Evolutionary conservation across 2,113 vertebrate species (phyloP).

Genomic region (Dunckerocampus dactyliophorus): DNA sequence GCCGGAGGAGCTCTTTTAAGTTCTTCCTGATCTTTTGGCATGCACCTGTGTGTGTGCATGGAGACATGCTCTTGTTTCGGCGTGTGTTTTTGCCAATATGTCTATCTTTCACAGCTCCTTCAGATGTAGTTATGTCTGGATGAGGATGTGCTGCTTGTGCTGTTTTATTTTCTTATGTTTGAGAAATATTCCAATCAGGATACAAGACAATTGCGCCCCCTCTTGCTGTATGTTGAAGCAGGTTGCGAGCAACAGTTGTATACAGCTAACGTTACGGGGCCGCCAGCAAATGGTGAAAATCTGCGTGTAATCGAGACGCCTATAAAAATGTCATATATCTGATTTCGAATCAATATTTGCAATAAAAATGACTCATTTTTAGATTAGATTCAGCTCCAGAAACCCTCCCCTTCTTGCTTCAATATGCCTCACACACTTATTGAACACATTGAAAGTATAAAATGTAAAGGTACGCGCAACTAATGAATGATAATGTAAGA

Average conservation of each 20-base stretch:
- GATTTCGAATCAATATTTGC: no score
- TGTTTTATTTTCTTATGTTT: no score
- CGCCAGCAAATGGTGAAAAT: no score
- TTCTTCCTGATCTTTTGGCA: constrained; percentile 64
- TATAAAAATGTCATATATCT: no score
- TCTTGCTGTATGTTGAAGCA: constrained; percentile 49
- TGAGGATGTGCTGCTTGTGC: constrained; percentile 4
- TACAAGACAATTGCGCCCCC: constrained; percentile 51
- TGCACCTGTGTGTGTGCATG: constrained; percentile 24
- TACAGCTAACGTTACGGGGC: constrained; percentile 7
- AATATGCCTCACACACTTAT: no score
- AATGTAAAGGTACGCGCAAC: no score
- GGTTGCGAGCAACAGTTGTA: constrained; percentile 57
- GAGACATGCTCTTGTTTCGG: constrained; percentile 7
- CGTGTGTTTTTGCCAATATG: constrained; percentile 31
- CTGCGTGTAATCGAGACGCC: no score
- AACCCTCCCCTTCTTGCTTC: no score
- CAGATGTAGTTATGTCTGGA: constrained; percentile 19
- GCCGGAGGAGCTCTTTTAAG: constrained; percentile 60
- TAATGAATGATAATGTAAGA: no score
- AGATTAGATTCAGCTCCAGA: no score
- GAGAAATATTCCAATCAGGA: constrained; percentile 31
- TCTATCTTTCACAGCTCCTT: constrained; percentile 27
- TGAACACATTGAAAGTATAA: no score
- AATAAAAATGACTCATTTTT: no score